Base-by-base conservation (phyloP, 2,888 invertebrate species). In the Scaptomyza tumidula region DNA sequence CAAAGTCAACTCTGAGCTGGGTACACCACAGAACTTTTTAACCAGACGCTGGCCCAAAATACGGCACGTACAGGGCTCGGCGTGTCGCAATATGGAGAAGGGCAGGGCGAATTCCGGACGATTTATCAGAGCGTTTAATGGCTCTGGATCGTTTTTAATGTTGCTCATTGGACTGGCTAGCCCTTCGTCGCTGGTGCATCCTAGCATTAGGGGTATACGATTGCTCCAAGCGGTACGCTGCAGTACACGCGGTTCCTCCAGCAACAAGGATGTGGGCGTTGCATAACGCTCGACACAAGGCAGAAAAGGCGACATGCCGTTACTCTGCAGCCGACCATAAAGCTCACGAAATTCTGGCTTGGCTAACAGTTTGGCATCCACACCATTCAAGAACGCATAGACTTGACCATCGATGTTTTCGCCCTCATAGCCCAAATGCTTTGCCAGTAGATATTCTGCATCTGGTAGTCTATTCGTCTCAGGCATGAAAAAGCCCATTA, bases 191-290 rank as follows among this genome's bases (percentile, higher is more conserved):
- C 91, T 89, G 31, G 80, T 90, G n/a, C 67, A 78, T 3, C 91
- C 91, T 41, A 91, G 41, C 24, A 92, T 80, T 4, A 91, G 24
- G 0, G 92, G 92, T 27, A 92, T 82, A 1, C 72, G 69, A 45
- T 89, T 90, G 35, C 89, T 82, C 92, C 92, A 92, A 0, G 90
- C 71, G 1, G 53, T 85, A 10, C 75, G 78, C 48, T 87, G 74
- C 65, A 91, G 70, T 14, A 79, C 67, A 9, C 74, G 48, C 0
- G 91, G 91, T n/a, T 86, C 74, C 7, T 77, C 75, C 2, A 84
- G 65, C 3, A 92, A 71, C 3, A 91, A 60, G 1, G 88, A 79
- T 1, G 75, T 68, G 0, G 79, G 65, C 2, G 81, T 88, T 6
- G 46, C 44, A 65, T 90, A 91, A 0, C 74, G 80, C 50, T 91